Evolutionary conservation across 2,113 vertebrate species (phyloP), one percentile per base, ranked within the genome.

Genomic region (Sigmodon hispidus): DNA sequence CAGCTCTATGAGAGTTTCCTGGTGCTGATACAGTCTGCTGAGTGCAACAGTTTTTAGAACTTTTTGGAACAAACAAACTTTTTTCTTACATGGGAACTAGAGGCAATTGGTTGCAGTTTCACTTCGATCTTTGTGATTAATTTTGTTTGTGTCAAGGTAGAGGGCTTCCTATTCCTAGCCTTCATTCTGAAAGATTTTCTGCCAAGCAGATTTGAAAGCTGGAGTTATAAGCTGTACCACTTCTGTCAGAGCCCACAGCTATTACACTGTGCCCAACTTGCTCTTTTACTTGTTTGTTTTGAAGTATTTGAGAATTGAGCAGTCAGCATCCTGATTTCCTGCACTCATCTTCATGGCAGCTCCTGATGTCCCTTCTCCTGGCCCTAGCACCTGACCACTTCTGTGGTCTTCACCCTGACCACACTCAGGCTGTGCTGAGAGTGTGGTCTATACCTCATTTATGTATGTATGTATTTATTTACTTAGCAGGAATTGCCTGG

Each of bases 61-160:
- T 77, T 83, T n/a, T 12, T 80, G 40, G 70, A 90, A 81, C 45
- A 6, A 17, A 70, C 43, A 72, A 84, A 85, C 72, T 24, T 83
- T 94, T 87, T 87, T 69, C 8, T 95, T 90, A 67, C 89, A 48
- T 75, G 48, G 69, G 92, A 91, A 79, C 63, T 59, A 72, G 52
- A 87, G 83, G 61, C 77, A 65, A 34, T 6, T 43, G 73, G 48
- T 26, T 31, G 34, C 0, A 43, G 55, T 79, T 87, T 84, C 75
- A 21, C 77, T 69, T 79, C 91, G 61, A 9, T 65, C 61, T 83
- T 16, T 76, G 61, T 34, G 48, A 1, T 69, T 50, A 45, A 43
- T 91, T 86, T 87, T 43, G 45, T 52, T 83, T 87, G 59, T 72
- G 45, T 55, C 61, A 40, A 0, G 61, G 31, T 67, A 55, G 80